phyloP scores from a whole-genome alignment of 2,113 vertebrate genomes.

The Poicephalus meyeri region DNA sequence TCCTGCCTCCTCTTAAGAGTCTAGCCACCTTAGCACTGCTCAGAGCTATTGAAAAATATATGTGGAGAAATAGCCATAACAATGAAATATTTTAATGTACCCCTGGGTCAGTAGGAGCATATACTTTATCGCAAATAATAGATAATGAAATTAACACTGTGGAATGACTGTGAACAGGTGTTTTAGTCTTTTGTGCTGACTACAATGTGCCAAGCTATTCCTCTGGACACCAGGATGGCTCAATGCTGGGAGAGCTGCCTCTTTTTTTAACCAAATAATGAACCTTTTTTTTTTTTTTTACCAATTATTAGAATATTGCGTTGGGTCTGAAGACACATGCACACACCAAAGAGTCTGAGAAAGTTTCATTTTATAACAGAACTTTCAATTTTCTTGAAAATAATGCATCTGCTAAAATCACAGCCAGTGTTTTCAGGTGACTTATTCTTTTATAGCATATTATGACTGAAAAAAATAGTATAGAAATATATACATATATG shows the following conservation, averaged over 20 bases:
- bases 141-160: background rate
- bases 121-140: background rate
- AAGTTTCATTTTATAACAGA: background rate
- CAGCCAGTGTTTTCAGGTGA: background rate
- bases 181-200: background rate
- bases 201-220: background rate
- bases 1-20: background rate
- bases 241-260: background rate
- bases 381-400: conserved; percentile 4
- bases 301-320: background rate
- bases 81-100: background rate
- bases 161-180: background rate
- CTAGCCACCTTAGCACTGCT: background rate
- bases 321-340: background rate
- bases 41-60: background rate
- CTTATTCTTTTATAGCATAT: background rate
- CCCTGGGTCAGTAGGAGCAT: background rate
- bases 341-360: background rate
- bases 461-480: background rate
- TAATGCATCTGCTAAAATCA: background rate
- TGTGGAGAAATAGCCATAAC: background rate
- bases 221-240: background rate
- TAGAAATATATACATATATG: background rate
- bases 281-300: background rate
- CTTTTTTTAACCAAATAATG: background rate